Conservation (phyloP, 2,113 vertebrate species). For the Anolis sagrei region DNA sequence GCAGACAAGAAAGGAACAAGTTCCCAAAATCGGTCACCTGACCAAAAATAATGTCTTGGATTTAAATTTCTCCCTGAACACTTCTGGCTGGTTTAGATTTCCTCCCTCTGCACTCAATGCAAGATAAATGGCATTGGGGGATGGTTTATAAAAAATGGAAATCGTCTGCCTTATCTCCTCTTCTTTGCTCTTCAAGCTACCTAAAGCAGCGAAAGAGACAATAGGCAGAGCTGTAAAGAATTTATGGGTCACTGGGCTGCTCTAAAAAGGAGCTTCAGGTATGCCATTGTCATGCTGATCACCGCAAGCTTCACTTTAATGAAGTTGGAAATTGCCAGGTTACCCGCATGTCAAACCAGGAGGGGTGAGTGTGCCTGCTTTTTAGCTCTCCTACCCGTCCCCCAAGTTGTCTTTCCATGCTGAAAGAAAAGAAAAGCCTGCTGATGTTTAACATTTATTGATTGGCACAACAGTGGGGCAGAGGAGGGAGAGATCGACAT, state of each 20-base stretch:
- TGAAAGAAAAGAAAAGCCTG: neutral
- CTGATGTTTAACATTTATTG: constrained; percentile 10
- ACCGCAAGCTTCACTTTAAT: constrained; percentile 32
- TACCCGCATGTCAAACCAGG: constrained; percentile 11
- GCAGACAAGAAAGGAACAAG: constrained; percentile 10
- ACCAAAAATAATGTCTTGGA: constrained; percentile 10
- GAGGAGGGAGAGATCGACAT: neutral
- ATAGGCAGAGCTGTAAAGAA: neutral
- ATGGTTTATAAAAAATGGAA: constrained; percentile 27
- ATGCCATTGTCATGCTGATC: constrained; percentile 27
- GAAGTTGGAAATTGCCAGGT: constrained; percentile 44
- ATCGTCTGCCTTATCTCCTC: constrained; percentile 27
- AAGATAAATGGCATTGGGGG: constrained; percentile 36
- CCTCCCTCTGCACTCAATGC: constrained; percentile 3
- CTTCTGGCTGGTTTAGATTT: constrained; percentile 4
- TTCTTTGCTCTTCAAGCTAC: neutral
- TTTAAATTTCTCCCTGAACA: constrained; percentile 17
- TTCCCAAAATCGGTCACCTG: constrained; percentile 21
- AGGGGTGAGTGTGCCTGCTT: neutral
- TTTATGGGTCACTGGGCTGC: constrained; percentile 8
- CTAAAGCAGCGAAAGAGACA: constrained; percentile 1
- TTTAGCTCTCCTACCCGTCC: neutral
- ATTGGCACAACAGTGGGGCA: neutral
- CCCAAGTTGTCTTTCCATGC: neutral
- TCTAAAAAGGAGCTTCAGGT: constrained; percentile 35